A percentile compares a stretch with the other conserved stretches of the same genome.
Conservation (phyloP, 2,888 invertebrate species). For the Volucella zonaria region DNA sequence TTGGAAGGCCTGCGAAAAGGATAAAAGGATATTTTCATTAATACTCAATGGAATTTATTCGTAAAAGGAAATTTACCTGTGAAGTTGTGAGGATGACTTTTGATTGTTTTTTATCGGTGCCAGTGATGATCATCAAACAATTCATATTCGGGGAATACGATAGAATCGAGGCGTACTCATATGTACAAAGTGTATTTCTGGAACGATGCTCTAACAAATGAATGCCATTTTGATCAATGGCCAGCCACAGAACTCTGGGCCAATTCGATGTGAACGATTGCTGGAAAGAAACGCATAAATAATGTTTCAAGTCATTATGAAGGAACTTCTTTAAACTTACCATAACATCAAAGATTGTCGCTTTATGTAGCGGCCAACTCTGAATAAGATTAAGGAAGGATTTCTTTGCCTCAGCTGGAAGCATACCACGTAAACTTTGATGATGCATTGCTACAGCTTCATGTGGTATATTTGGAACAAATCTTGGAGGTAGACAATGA, state of each 20-base stretch:
- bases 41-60: not conserved
- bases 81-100: constrained; percentile 96
- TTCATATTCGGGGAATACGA: constrained; percentile 96
- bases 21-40: not conserved
- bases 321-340: constrained; percentile 83
- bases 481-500: constrained; percentile 92
- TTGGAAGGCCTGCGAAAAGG: constrained; percentile 90
- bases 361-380: constrained; percentile 96
- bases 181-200: constrained; percentile 93
- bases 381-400: constrained; percentile 95
- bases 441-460: constrained; percentile 95
- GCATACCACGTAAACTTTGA: constrained; percentile 93
- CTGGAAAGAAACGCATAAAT: constrained; percentile 82
- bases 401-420: constrained; percentile 93
- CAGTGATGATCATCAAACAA: constrained; percentile 96
- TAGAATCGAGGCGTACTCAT: constrained; percentile 94
- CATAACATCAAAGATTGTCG: constrained; percentile 97
- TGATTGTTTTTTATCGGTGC: constrained; percentile 94
- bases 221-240: constrained; percentile 95
- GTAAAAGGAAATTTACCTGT: constrained; percentile 85
- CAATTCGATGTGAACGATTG: constrained; percentile 98
- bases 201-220: constrained; percentile 94
- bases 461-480: constrained; percentile 90
- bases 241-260: constrained; percentile 96
- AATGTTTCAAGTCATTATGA: not conserved